phyloP scores from a whole-genome alignment of 2,888 invertebrate genomes.

The Agrotis puta region DNA sequence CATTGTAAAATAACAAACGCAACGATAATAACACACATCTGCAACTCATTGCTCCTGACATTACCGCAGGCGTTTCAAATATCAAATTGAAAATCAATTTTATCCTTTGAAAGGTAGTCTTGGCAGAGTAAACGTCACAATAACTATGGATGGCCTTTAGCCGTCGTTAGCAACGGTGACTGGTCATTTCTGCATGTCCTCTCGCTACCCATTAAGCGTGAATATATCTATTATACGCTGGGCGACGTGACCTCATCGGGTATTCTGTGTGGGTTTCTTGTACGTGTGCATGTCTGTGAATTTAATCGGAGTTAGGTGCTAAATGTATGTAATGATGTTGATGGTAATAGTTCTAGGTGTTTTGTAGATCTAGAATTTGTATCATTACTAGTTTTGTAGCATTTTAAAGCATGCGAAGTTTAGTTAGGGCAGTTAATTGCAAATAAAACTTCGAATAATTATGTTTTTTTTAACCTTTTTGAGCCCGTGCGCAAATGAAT shows the following conservation, averaged over 20 bases:
- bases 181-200: slow-evolving; percentile 79
- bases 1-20: slow-evolving; percentile 61
- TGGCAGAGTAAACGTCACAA: slow-evolving; percentile 57
- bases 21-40: slow-evolving; percentile 57
- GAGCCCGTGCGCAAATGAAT: too few species aligned
- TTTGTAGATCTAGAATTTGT: neutral
- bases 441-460: too few species aligned
- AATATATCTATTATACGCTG: slow-evolving; percentile 57
- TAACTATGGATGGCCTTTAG: slow-evolving; percentile 66
- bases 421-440: too few species aligned
- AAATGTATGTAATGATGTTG: neutral
- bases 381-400: too few species aligned
- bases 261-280: slow-evolving; percentile 22
- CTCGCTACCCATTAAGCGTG: slow-evolving; percentile 49
- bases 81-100: slow-evolving; percentile 72
- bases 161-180: slow-evolving; percentile 86
- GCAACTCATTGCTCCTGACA: slow-evolving; percentile 67
- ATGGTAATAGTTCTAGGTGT: neutral
- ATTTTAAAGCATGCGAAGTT: too few species aligned
- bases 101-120: slow-evolving; percentile 66
- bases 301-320: slow-evolving; percentile 6
- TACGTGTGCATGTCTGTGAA: slow-evolving; percentile 4
- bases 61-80: slow-evolving; percentile 67
- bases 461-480: too few species aligned
- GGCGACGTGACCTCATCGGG: slow-evolving; percentile 69